phyloP scores from a whole-genome alignment of 1,140 invertebrate species.

The Lucilia sericata region DNA sequence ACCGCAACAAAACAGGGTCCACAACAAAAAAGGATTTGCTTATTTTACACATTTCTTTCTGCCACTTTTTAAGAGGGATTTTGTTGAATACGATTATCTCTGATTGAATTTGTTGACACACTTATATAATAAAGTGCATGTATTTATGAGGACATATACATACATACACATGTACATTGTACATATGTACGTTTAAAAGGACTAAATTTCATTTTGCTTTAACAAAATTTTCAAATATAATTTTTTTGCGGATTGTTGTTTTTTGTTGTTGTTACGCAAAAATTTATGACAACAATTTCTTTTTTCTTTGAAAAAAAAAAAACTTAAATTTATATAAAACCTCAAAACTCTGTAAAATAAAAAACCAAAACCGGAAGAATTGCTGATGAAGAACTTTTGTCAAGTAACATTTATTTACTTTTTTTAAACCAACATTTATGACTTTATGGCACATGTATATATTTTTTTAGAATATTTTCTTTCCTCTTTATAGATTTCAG shows the following conservation, averaged over 20 bases:
- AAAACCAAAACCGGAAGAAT: not conserved
- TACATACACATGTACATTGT: too few species aligned
- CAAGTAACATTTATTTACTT: not conserved
- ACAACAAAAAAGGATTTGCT: not conserved
- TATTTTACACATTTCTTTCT: not conserved
- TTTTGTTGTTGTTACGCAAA: not conserved
- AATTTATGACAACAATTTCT: not conserved
- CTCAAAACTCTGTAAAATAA: not conserved
- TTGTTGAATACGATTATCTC: constrained; percentile 8
- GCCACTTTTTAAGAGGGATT: not conserved
- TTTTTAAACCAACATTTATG: constrained; percentile 12
- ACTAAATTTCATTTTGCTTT: not conserved
- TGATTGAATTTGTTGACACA: constrained; percentile 22
- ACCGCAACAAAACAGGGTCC: too few species aligned
- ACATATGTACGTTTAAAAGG: not conserved
- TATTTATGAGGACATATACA: not conserved
- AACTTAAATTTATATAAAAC: not conserved
- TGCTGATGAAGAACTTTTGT: constrained; percentile 15
- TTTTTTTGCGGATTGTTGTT: not conserved
- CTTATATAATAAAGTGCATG: not conserved
- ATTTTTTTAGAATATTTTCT: not conserved
- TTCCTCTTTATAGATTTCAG: not conserved
- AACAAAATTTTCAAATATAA: too few species aligned
- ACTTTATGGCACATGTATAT: constrained; percentile 13
- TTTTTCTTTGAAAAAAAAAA: not conserved